Evolutionary conservation across 2,888 invertebrate genomes (phyloP), one percentile per base, ranked within the genome.

Genomic region (Platynereis dumerilii): DNA sequence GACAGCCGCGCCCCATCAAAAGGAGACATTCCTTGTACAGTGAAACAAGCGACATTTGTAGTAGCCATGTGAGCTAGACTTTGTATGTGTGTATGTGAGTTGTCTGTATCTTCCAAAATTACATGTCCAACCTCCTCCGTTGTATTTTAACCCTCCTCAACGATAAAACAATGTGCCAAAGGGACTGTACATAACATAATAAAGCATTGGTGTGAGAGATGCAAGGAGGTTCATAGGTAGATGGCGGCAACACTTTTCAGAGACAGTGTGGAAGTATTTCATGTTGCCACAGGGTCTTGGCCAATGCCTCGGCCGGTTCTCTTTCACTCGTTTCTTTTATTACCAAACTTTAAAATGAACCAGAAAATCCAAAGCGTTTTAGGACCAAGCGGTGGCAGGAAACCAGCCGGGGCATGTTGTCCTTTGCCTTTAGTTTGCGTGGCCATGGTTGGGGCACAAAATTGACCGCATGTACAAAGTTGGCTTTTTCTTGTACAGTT

Each of bases 1-100:
- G 61, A 34, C 61, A 10, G n/a, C 29, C 24, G 17, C 61, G 22
- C 61, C 61, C 28, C 42, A 55, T 39, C 54, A 55, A 22, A 61
- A 39, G 61, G 39, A 55, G 39, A 61, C 61, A 61, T 61, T 61
- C 61, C 61, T 61, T 61, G 60, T 61, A 61, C 48, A 52, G 28
- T 48, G 22, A 20, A 48, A 22, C n/a, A n/a, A 48, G 22, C 48
- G 22, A 48, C n/a, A 48, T n/a, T 48, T 48, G 48, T 48, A 48
- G n/a, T 48, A 48, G 48, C 48, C n/a, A 48, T 48, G 48, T 48
- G 34, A 34, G 48, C 48, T 48, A 48, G 48, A 48, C 48, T 48
- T 48, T 48, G 34, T 34, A 34, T 34, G 34, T 48, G 48, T 48
- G 48, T 48, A 48, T n/a, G n/a, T 20, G 48, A 48, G 20, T 48